Evolutionary conservation across 2,797 vertebrate genomes (phyloP), one percentile per base, ranked within the genome.

Genomic region (Poecile montanus): DNA sequence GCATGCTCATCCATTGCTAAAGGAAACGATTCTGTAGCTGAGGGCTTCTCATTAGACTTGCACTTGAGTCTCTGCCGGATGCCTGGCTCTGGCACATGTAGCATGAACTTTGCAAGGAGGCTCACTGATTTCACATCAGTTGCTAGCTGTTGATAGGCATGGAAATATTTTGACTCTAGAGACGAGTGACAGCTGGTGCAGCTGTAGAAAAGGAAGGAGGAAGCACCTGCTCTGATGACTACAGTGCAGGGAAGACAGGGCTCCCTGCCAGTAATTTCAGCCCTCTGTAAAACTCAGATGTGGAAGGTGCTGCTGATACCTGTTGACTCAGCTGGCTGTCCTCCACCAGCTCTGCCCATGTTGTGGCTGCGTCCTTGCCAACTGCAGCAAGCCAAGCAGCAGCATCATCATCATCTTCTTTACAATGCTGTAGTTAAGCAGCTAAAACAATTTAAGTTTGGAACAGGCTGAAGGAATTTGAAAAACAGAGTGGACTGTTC

Each of bases 111-210:
- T 51, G 54, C 42, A 44, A 84, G 44, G 40, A 75, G 68, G 30
- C 74, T 85, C 57, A 58, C 68, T 84, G 58, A 83, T 94, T 91
- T 87, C 62, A 58, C 70, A 75, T 94, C 79, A 80, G 56, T 95
- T 95, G 83, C 68, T 47, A 44, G 44, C 73, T 78, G 36, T 47
- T 78, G 91, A 81, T 89, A 68, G 58, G 73, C 79, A 81, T 34
- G 73, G 83, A 88, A 94, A 78, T 94, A 78, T 89, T 94, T 92
- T 92, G 50, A 71, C 72, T 92, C 57, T 34, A 42, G 89, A 91
- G 89, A 78, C 2, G 3, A 75, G 58, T 68, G 76, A 32, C 82
- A 94, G 88, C 82, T 93, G 89, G 68, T 78, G 58, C 76, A 89
- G 75, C 74, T 93, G 87, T 32, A 62, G 72, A 50, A 74, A 85